phyloP scores from a whole-genome alignment of 2,113 vertebrate species.

The Sapayoa aenigma region DNA sequence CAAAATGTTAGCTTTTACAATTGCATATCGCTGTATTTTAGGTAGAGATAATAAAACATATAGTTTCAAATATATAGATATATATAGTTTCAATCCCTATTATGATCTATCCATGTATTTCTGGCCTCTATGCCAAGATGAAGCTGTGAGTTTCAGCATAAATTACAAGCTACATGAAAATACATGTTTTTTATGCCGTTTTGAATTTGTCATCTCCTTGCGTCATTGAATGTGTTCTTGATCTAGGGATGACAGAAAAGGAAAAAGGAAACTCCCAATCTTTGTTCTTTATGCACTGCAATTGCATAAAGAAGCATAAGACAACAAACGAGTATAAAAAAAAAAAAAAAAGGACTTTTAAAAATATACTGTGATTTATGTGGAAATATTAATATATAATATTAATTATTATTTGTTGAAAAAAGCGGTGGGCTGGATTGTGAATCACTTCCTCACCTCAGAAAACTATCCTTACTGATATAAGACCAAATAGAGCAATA shows the following conservation, averaged over 20 bases:
- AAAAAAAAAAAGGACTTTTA: not conserved
- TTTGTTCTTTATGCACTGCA: not conserved
- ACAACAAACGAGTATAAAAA: not conserved
- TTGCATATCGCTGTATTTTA: not conserved
- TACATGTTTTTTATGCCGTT: not conserved
- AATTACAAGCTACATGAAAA: not conserved
- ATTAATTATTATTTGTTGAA: too few species aligned
- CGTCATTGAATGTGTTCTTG: not conserved
- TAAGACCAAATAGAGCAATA: not conserved
- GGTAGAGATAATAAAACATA: too few species aligned
- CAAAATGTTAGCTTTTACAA: not conserved
- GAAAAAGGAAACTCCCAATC: not conserved
- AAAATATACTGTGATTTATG: not conserved
- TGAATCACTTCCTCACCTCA: not conserved
- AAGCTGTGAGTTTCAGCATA: not conserved
- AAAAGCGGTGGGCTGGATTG: not conserved
- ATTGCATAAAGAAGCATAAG: not conserved
- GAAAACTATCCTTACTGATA: not conserved
- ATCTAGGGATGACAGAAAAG: not conserved
- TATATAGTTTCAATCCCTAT: not conserved
- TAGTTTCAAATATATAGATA: too few species aligned
- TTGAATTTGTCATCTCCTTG: not conserved
- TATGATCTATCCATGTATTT: not conserved
- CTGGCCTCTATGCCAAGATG: not conserved
- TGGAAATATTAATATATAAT: not conserved